phyloP scores from a whole-genome alignment of 2,888 invertebrate species.

The Silvanus unidentatus region DNA sequence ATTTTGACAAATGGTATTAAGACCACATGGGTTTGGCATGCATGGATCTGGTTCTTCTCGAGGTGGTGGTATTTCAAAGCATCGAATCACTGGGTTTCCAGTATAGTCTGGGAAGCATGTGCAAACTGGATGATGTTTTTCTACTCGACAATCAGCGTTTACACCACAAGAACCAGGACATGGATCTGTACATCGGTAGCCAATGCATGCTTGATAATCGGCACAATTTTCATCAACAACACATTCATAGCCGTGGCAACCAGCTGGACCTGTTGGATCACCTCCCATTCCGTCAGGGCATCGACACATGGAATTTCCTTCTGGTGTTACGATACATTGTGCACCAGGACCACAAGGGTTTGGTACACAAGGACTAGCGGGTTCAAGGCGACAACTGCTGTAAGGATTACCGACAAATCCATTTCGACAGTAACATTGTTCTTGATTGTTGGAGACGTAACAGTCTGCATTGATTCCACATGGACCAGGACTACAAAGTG shows the following conservation, averaged over 20 bases:
- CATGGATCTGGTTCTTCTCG: conserved; percentile 61
- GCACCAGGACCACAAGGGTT: conserved; percentile 79
- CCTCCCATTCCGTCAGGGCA: conserved; percentile 72
- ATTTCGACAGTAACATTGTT: conserved; percentile 75
- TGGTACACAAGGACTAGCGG: conserved; percentile 65
- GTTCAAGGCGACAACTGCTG: conserved; percentile 65
- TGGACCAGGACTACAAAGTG: conserved; percentile 74
- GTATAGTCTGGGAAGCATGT: conserved; percentile 64
- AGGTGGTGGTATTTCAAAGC: conserved; percentile 55
- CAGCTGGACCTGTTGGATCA: conserved; percentile 64
- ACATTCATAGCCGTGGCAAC: conserved; percentile 76
- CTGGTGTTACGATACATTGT: conserved; percentile 60
- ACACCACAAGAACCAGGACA: conserved; percentile 77
- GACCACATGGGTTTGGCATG: conserved; percentile 68
- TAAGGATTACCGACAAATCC: conserved; percentile 77
- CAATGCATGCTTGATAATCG: conserved; percentile 67
- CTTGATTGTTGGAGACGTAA: conserved; percentile 73
- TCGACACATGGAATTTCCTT: conserved; percentile 65
- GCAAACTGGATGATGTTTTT: conserved; percentile 76
- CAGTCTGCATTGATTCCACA: conserved; percentile 80
- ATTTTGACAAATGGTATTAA: conserved; percentile 72
- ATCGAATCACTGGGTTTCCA: conserved; percentile 73
- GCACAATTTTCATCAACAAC: conserved; percentile 74
- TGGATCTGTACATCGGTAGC: conserved; percentile 73
- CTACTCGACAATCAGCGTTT: conserved; percentile 66